Base-by-base conservation (phyloP, 1,140 invertebrate genomes). In the Microplitis demolitor region DNA sequence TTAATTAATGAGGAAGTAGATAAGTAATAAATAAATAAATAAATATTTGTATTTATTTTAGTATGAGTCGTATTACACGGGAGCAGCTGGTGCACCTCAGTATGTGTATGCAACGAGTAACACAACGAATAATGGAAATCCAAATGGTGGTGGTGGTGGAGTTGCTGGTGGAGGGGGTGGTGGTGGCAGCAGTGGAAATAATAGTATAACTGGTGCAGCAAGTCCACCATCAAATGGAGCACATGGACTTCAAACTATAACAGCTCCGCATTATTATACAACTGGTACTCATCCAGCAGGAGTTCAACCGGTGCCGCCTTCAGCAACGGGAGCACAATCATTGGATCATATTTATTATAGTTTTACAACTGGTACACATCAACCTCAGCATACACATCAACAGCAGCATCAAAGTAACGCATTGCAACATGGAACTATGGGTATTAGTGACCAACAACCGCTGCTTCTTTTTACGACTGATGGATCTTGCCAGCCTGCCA, bases 41-140 rank as follows among this genome's bases (percentile, higher is more conserved):
- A 45, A 45, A 16, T 33, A 69, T 69, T 69, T 2, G 31, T 69
- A 45, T 45, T 45, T 45, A 45, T 53, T 79, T 76, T 72, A 87
- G 86, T 87, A 87, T 74, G 86, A 87, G 78, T 75, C 82, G 78
- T 87, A 85, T 79, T 87, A 84, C 75, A 67, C 82, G 80, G 86
- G 84, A 74, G 78, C 83, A 76, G 76, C 82, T 73, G 81, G 84
- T 67, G 78, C 80, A 61, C 76, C 82, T 58, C 82, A 78, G 35
- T 87, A 83, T 45, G 69, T 85, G 73, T 86, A 81, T 62, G 53
- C 83, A 31, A 79, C 81, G 11, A 80, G 81, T 70, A 78, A 77
- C 58, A 77, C 3, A 84, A 85, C 71, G 58, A 80, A 66, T 75
- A 82, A 82, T 34, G 77, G 78, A 24, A 83, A 74, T 67, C 73